phyloP scores from a whole-genome alignment of 2,797 vertebrate species.

The Tachyglossus aculeatus region DNA sequence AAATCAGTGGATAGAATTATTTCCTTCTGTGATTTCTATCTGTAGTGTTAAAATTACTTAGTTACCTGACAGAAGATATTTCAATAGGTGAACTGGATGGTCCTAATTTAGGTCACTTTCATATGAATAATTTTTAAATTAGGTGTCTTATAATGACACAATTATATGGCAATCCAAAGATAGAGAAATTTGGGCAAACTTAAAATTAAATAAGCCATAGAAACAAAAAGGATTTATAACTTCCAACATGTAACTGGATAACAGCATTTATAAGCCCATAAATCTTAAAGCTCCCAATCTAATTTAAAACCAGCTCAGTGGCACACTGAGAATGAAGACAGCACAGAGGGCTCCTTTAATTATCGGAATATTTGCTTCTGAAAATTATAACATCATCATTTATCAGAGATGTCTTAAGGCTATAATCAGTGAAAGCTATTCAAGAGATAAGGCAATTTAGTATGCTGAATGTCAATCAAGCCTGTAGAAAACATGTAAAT shows the following conservation, averaged over 20 bases:
- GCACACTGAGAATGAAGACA: conserved; percentile 46
- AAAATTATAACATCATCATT: conserved; percentile 62
- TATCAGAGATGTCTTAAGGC: conserved; percentile 57
- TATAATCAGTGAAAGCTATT: conserved; percentile 68
- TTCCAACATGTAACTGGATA: conserved; percentile 43
- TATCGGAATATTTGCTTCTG: conserved; percentile 62
- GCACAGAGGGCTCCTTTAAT: conserved; percentile 62
- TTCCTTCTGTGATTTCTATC: too few relatives aligned
- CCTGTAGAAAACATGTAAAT: conserved; percentile 38
- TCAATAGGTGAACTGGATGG: conserved; percentile 12
- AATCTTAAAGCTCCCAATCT: conserved; percentile 49
- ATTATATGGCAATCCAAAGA: conserved; percentile 13
- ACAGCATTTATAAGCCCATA: conserved; percentile 53
- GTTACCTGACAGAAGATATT: too few relatives aligned
- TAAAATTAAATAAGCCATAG: conserved; percentile 46
- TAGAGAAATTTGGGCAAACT: conserved; percentile 24
- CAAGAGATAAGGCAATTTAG: conserved; percentile 54
- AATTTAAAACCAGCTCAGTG: conserved; percentile 61
- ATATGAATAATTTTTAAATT: conserved; percentile 21
- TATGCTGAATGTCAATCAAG: conserved; percentile 57
- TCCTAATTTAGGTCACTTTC: conserved; percentile 42
- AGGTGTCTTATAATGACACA: not conserved
- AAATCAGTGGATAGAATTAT: too few relatives aligned
- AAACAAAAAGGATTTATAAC: conserved; percentile 41
- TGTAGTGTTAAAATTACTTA: too few relatives aligned